Base-by-base conservation (phyloP, 2,888 invertebrate genomes). In the Polydrusus tereticollis region DNA sequence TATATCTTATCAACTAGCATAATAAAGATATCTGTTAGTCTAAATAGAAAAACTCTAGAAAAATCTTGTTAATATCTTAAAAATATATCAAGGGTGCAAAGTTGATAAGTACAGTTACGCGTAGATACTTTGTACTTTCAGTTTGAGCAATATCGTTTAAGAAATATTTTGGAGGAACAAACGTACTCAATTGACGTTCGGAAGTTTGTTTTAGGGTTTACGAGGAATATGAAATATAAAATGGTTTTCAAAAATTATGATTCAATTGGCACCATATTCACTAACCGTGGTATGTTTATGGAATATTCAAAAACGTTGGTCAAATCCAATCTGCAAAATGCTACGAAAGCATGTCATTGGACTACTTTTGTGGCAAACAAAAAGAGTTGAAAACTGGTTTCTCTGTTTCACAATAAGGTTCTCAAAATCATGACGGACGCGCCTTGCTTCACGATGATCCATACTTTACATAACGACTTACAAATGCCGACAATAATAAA, bases 41-140 rank as follows among this genome's bases (percentile, higher is more conserved):
- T 55, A 29, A 26, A 55, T 55, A 55, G 52, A 55, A 55, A 52
- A 55, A 55, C 23, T 55, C 52, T 55, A 55, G 29, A 55, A 55
- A 55, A 36, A 50, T 33, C 29, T 18, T 55, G 52, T 55, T 55
- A 55, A 26, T 16, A 26, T 55, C 52, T 55, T 33, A 55, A 29
- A 29, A 14, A 29, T 55, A 55, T 18, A 4, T 29, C 29, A 55
- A 55, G 26, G 50, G 26, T 55, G 29, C 29, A 55, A 55, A 55
- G 52, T 55, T 55, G 52, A 55, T 55, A 55, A 55, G 52, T 55
- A 55, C 52, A 16, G 29, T 29, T 33, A 18, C 16, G 29, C 7
- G 52, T 29, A 55, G 52, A 16, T 18, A 55, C 29, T 55, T 55
- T 55, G 52, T 55, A 55, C 52, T 55, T 50, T 29, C 1, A 55